Evolutionary conservation across 35 echinoderm and acorn worm species (phyloP), one percentile per base, ranked within the genome.

Genomic region (Ophioderma brevispina): DNA sequence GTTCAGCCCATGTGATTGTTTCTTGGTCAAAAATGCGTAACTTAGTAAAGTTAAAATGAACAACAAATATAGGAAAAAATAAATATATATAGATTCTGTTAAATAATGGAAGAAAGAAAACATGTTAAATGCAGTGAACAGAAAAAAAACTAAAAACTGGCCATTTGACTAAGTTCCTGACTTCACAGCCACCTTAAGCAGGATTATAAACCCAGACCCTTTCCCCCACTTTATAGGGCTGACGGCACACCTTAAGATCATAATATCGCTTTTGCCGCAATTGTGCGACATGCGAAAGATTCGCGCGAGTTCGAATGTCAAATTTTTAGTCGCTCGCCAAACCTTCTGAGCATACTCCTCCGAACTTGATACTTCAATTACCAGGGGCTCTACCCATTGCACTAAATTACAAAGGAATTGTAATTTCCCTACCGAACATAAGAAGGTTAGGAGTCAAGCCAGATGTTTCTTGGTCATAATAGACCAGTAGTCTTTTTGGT

Each of bases 351-450:
- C 81, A 55, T 84, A 56, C 1, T 52, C n/a, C 0, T 84, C 81
- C 19, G n/a, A n/a, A n/a, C n/a, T n/a, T 52, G 46, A n/a, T 38
- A 25, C 25, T 2, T 31, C 31, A 18, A 49, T 17, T 55, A 14
- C 40, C 11, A 31, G 21, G 25, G 6, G 2, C 1, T 2, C 13
- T 41, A 6, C 1, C 64, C 87, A 15, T 59, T 33, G 18, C 25
- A 79, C 31, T 0, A 94, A 19, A 38, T 92, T 36, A 32, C 88
- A 92, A 32, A 14, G 90, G 94, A 14, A 92, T 49, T 0, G 64
- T 41, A 13, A 92, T 35, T 76, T 95, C 90, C 55, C 94, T 39
- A 15, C 90, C 90, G 21, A 95, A 86, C 90, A 95, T 95, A 50
- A 95, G 38, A 31, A 81, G 32, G 28, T 91, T 92, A 83, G 94